Conservation (phyloP, 2,888 invertebrate genomes). For the Pilophorus perplexus region DNA sequence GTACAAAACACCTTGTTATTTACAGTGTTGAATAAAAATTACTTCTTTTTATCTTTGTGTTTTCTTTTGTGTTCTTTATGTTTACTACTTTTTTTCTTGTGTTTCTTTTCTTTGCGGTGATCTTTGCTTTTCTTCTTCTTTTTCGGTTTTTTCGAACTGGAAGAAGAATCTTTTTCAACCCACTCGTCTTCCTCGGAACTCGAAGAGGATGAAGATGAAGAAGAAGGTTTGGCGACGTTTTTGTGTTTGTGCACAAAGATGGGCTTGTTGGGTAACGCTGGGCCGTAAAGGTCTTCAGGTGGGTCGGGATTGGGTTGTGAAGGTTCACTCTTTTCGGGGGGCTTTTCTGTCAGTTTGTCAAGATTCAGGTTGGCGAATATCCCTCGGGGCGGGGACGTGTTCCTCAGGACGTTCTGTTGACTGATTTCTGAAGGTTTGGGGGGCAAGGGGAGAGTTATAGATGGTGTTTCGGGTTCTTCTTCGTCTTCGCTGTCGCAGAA, state of each 20-base stretch:
- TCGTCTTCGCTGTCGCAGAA: conserved; percentile 74
- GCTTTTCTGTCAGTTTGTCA: conserved; percentile 55
- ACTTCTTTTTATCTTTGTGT: conserved; percentile 25
- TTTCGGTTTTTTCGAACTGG: conserved; percentile 43
- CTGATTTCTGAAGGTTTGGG: conserved; percentile 49
- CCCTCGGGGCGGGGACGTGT: conserved; percentile 68
- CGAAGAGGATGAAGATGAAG: conserved; percentile 13
- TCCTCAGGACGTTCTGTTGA: conserved; percentile 61
- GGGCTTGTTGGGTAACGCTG: conserved; percentile 37
- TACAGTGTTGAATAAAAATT: too few relatives aligned
- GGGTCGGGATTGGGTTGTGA: too few relatives aligned
- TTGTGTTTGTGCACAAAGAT: conserved; percentile 15
- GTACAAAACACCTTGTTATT: too few relatives aligned
- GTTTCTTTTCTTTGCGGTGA: conserved; percentile 44
- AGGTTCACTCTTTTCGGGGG: too few relatives aligned
- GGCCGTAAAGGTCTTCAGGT: conserved; percentile 38
- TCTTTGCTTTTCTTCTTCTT: conserved; percentile 44
- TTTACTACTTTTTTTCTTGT: conserved; percentile 39
- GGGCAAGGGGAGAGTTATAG: conserved; percentile 49
- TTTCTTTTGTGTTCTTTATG: conserved; percentile 23
- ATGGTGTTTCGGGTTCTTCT: conserved; percentile 48
- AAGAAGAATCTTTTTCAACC: conserved; percentile 39
- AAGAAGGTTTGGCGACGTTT: not conserved
- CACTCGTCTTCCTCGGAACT: conserved; percentile 40
- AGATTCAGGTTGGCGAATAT: conserved; percentile 67